Evolutionary conservation across 2,113 vertebrate species (phyloP).

Genomic region (Ictalurus furcatus): DNA sequence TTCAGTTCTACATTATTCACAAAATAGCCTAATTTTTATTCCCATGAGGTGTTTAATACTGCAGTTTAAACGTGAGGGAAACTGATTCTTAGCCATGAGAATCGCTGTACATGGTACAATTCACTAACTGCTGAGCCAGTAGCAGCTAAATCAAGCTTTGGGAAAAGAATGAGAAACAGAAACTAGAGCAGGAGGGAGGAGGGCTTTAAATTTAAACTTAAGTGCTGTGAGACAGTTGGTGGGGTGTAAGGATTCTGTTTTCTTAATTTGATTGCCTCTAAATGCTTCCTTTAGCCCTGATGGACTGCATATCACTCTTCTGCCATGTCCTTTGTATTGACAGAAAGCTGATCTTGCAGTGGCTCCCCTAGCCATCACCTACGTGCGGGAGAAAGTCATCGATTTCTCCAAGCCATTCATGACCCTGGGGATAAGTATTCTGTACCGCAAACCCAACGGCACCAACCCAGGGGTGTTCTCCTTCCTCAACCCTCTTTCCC

Average conservation of each 20-base stretch:
- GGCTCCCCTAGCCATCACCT: constrained; percentile 96
- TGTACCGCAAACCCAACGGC: constrained; percentile 99
- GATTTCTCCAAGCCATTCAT: constrained; percentile 99
- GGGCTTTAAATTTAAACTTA: constrained; percentile 68
- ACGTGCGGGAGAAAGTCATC: constrained; percentile 97
- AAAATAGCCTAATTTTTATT: background rate
- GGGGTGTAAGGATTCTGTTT: constrained; percentile 71
- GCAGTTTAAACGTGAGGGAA: constrained; percentile 1
- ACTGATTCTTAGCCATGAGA: background rate
- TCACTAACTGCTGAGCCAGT: constrained; percentile 44
- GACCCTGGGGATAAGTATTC: constrained; percentile 99
- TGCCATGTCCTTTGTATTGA: constrained; percentile 75
- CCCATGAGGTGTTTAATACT: background rate
- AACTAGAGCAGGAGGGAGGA: constrained; percentile 45
- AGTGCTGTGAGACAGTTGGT: constrained; percentile 61
- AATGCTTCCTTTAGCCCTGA: constrained; percentile 67
- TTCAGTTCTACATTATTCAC: background rate
- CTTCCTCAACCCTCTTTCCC: constrained; percentile 99
- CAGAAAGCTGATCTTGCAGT: constrained; percentile 99
- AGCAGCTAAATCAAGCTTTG: constrained; percentile 49
- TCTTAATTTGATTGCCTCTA: constrained; percentile 76
- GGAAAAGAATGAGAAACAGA: background rate
- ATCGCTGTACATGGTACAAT: constrained; percentile 42
- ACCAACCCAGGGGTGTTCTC: constrained; percentile 99
- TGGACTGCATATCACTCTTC: constrained; percentile 68